A percentile compares a stretch with the other conserved stretches of the same genome.
phyloP scores from a whole-genome alignment of 2,113 vertebrate species.

The Arothron firmamentum region DNA sequence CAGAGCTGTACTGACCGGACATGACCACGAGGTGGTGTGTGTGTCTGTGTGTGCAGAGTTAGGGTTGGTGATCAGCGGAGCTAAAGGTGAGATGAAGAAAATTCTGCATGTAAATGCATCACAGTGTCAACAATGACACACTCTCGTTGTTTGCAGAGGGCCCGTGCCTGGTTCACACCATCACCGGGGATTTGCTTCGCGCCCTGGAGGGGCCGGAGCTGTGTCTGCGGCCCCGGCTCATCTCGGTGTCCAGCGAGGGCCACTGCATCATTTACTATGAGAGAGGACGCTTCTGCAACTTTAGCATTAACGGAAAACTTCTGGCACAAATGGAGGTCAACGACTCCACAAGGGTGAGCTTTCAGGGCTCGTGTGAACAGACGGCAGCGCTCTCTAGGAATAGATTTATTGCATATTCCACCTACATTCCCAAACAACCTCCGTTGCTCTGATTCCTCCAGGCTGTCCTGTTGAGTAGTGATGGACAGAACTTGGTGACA shows the following conservation, averaged over 20 bases:
- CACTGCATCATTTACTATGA: conserved; percentile 99
- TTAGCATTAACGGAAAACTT: conserved; percentile 97
- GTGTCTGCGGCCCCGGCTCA: conserved; percentile 90
- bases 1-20: conserved; percentile 92
- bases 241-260: conserved; percentile 98
- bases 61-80: conserved; percentile 96
- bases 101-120: background rate
- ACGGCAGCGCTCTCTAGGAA: background rate
- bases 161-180: conserved; percentile 97
- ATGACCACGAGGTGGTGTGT: conserved; percentile 96
- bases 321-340: conserved; percentile 97
- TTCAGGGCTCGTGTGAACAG: background rate
- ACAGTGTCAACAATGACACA: background rate
- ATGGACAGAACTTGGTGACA: conserved; percentile 96
- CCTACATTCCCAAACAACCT: background rate
- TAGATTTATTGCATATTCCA: background rate
- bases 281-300: conserved; percentile 94
- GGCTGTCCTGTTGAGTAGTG: conserved; percentile 95
- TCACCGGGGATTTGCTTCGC: conserved; percentile 94
- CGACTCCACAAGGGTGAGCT: conserved; percentile 89
- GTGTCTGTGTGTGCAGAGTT: conserved; percentile 93
- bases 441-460: conserved; percentile 36
- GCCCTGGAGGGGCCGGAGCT: conserved; percentile 95
- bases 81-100: conserved; percentile 84
- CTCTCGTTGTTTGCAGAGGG: conserved; percentile 78